Conservation (phyloP, 2,113 vertebrate genomes). For the Syrrhaptes paradoxus region DNA sequence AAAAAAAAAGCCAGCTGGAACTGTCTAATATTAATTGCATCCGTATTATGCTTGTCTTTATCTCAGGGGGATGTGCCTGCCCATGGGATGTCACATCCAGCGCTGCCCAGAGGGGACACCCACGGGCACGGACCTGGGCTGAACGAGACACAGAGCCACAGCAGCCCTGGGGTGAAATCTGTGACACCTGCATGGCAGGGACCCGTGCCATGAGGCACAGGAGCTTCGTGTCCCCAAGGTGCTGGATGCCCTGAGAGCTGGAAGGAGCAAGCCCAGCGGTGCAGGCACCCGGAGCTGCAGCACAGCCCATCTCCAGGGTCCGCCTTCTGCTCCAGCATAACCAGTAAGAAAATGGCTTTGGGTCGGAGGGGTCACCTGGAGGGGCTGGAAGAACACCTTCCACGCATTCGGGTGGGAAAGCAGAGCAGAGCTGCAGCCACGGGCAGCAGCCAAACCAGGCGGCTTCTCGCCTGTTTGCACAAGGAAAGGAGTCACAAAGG, state of each 20-base stretch:
- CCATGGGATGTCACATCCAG: not conserved
- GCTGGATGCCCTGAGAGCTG: not conserved
- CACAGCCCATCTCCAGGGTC: not conserved
- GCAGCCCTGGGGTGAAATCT: not conserved
- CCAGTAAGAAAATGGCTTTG: not conserved
- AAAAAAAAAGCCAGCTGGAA: not conserved
- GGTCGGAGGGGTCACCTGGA: accelerated
- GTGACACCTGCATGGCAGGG: accelerated
- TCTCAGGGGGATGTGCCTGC: not conserved
- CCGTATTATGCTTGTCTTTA: not conserved
- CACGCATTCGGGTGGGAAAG: too few relatives aligned
- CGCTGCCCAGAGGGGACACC: not conserved
- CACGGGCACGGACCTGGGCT: accelerated
- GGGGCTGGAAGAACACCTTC: not conserved
- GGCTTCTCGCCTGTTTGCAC: not conserved
- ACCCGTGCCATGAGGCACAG: not conserved
- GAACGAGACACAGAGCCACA: not conserved
- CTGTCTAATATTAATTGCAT: not conserved
- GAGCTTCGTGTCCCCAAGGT: not conserved
- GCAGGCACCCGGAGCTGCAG: not conserved
- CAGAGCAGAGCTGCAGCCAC: not conserved
- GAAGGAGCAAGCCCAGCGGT: not conserved
- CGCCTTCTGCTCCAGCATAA: accelerated
- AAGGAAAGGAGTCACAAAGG: not conserved
- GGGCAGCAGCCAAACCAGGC: not conserved